phyloP scores from a whole-genome alignment of 2,888 invertebrate genomes.

The Epiblema foenella region DNA sequence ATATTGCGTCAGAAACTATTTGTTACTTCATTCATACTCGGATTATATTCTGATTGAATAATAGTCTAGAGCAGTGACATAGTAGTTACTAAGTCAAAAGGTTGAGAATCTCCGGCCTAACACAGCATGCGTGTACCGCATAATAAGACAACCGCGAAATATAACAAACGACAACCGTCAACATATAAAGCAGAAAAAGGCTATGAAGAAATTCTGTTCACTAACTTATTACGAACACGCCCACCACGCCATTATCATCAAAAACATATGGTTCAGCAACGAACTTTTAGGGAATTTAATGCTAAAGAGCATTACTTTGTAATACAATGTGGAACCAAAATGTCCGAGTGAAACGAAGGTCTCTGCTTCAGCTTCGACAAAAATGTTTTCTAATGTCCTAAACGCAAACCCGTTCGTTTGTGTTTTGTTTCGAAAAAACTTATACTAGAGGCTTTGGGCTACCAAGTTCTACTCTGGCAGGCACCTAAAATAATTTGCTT shows the following conservation, averaged over 20 bases:
- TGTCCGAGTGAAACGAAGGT: too few species aligned
- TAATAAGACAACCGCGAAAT: constrained; percentile 39
- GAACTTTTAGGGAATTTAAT: too few species aligned
- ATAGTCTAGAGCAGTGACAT: not conserved
- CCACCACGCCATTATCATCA: not conserved
- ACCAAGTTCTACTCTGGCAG: too few species aligned
- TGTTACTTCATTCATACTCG: not conserved
- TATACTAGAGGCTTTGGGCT: too few species aligned
- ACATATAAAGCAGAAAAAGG: constrained; percentile 2
- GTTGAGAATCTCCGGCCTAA: constrained; percentile 25
- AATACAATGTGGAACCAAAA: too few species aligned
- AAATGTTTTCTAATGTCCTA: too few species aligned
- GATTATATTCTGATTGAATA: not conserved
- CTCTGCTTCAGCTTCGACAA: too few species aligned
- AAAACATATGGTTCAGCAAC: too few species aligned
- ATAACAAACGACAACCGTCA: constrained; percentile 9
- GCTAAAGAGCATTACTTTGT: too few species aligned
- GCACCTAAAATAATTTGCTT: too few species aligned
- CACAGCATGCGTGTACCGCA: constrained; percentile 40
- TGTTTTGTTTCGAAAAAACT: too few species aligned
- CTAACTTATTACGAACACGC: not conserved
- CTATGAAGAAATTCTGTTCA: not conserved
- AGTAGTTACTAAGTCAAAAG: not conserved
- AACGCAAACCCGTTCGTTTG: too few species aligned
- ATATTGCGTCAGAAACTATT: not conserved